Conservation (phyloP, 2,797 vertebrate genomes). For the Arnoldichthys spilopterus region DNA sequence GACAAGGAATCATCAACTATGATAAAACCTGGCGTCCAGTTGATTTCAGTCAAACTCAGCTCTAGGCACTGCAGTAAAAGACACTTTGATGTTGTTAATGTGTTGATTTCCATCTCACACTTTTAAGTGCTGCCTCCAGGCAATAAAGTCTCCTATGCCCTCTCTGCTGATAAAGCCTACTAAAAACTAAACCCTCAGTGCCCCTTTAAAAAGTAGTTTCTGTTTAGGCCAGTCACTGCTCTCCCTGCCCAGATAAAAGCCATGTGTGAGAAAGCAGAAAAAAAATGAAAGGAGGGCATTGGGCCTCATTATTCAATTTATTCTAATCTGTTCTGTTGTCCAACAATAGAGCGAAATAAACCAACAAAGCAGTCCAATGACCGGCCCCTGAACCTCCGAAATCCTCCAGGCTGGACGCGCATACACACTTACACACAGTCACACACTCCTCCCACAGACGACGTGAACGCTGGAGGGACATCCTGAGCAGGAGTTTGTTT, state of each 20-base stretch:
- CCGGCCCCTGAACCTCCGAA: constrained; percentile 44
- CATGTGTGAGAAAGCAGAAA: constrained; percentile 43
- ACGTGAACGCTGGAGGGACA: constrained; percentile 42
- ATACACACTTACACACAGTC: constrained; percentile 15
- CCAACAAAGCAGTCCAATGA: constrained; percentile 38
- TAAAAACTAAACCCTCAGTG: constrained; percentile 38
- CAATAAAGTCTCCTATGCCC: constrained; percentile 35
- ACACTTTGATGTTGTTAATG: constrained; percentile 45
- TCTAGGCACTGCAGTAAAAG: constrained; percentile 17
- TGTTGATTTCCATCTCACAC: constrained; percentile 46
- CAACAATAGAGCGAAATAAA: constrained; percentile 44
- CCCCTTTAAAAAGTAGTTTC: constrained; percentile 30
- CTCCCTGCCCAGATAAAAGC: constrained; percentile 33
- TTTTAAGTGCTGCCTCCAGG: constrained; percentile 46
- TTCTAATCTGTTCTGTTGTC: constrained; percentile 34
- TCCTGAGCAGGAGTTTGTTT: constrained; percentile 44
- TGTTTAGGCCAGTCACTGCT: background rate
- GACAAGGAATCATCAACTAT: constrained; percentile 15
- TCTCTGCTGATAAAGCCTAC: constrained; percentile 44
- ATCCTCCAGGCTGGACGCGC: constrained; percentile 25
- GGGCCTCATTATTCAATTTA: constrained; percentile 42
- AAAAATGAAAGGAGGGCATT: constrained; percentile 24
- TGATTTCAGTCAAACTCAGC: constrained; percentile 22
- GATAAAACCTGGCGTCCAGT: constrained; percentile 42
- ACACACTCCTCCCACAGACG: constrained; percentile 20